Evolutionary conservation across 2,888 invertebrate species (phyloP).

Genomic region (Nymphalis urticae): DNA sequence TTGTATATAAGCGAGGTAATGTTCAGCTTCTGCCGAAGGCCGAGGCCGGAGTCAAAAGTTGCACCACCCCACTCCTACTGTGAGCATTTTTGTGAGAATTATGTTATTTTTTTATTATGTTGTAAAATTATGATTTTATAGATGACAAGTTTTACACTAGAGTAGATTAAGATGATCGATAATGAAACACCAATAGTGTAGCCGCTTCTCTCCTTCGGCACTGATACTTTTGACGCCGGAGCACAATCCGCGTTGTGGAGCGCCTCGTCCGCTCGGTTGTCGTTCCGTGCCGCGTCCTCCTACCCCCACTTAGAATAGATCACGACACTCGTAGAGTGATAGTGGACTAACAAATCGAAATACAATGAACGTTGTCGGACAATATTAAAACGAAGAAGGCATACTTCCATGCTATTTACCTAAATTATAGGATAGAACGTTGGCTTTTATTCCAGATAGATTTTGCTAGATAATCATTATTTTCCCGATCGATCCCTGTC

Average conservation of each 20-base stretch:
- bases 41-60: slow-evolving; percentile 53
- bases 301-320: slow-evolving; percentile 68
- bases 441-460: slow-evolving; percentile 81
- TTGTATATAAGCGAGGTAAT: slow-evolving; percentile 77
- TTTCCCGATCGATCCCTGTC: slow-evolving; percentile 71
- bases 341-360: slow-evolving; percentile 68
- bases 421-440: slow-evolving; percentile 78
- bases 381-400: slow-evolving; percentile 77
- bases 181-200: slow-evolving; percentile 82
- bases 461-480: slow-evolving; percentile 78
- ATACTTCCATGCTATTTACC: slow-evolving; percentile 79
- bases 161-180: slow-evolving; percentile 80
- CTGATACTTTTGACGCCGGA: slow-evolving; percentile 74
- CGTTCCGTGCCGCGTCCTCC: slow-evolving; percentile 47
- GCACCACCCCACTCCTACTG: slow-evolving; percentile 75
- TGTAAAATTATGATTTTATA: slow-evolving; percentile 67
- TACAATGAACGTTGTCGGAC: slow-evolving; percentile 79
- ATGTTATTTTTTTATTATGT: slow-evolving; percentile 75
- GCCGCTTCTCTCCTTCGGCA: slow-evolving; percentile 80
- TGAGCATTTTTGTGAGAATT: slow-evolving; percentile 81
- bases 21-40: slow-evolving; percentile 45
- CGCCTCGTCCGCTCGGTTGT: slow-evolving; percentile 45
- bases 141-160: slow-evolving; percentile 80
- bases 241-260: slow-evolving; percentile 52
- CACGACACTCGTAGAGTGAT: slow-evolving; percentile 79